Evolutionary conservation across 1,140 invertebrate species (phyloP), one percentile per base, ranked within the genome.

Genomic region (Pseudomyrmex cubaensis): DNA sequence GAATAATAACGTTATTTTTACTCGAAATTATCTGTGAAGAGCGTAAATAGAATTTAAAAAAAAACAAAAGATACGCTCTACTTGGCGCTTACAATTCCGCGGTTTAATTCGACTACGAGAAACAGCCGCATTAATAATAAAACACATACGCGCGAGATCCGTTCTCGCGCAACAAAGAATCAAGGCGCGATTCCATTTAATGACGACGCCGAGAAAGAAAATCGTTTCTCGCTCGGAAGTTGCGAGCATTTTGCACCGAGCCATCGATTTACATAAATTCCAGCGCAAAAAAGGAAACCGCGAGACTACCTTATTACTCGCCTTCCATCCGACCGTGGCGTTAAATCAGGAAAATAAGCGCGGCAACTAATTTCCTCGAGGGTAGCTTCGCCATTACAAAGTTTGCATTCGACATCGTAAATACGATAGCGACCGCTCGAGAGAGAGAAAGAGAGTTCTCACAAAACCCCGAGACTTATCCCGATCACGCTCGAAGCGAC

Each of bases 301-400:
- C 56, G 44, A 78, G 57, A 12, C 48, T 57, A 44, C n/a, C 54
- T 80, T 48, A 80, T 80, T 80, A 70, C 35, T 7, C 44, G 52
- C 75, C 35, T 78, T 48, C 64, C 75, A 78, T 57, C 13, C 69
- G 63, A n/a, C 75, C 12, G 56, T 35, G 12, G 76, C 56, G 76
- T 80, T 80, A 80, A 80, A 76, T 76, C 48, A 76, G 15, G 74
- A 76, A 76, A 70, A 80, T 80, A n/a, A 72, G 25, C 44, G 54
- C 20, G n/a, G 22, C 50, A 15, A 61, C 44, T 80, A 80, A 80
- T 80, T 80, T 80, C 54, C 76, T 80, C 44, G 20, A 72, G 76
- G 64, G 64, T 54, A 78, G 44, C 66, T 2, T 69, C 52, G 52
- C 44, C 63, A 69, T 78, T 25, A 48, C 46, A 35, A 80, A 80